Conservation (phyloP, 2,113 vertebrate genomes). For the Prunella fulvescens region DNA sequence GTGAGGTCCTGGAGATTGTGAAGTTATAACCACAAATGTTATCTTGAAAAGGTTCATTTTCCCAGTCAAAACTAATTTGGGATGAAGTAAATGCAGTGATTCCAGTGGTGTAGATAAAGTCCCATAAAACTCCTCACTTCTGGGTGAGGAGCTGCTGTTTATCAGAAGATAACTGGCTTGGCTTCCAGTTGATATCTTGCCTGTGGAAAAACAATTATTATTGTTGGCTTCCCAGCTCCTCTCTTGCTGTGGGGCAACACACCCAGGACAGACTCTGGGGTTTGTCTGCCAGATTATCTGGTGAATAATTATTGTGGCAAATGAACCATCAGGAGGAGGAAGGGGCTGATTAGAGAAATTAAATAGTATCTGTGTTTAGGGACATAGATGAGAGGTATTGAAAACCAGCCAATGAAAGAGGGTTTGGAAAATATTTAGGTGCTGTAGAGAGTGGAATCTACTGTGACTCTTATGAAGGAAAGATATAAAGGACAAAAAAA, state of each 20-base stretch:
- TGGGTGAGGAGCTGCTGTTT: not conserved
- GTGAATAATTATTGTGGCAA: not conserved
- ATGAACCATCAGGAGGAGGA: not conserved
- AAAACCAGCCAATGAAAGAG: not conserved
- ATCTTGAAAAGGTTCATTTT: not conserved
- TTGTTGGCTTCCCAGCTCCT: not conserved
- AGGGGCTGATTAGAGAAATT: not conserved
- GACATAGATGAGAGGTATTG: not conserved
- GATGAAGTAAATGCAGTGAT: not conserved
- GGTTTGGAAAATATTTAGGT: not conserved
- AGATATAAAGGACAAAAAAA: not conserved
- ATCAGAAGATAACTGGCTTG: not conserved
- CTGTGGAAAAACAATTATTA: not conserved
- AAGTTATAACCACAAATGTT: not conserved
- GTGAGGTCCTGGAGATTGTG: not conserved
- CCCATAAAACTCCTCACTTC: not conserved
- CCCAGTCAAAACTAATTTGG: not conserved
- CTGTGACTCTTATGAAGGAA: not conserved
- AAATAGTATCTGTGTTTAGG: not conserved
- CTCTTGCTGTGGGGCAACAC: not conserved
- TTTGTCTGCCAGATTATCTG: not conserved
- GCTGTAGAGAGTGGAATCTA: not conserved
- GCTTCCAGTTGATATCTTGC: not conserved
- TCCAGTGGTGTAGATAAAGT: not conserved
- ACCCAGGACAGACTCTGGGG: not conserved